Evolutionary conservation across 2,113 vertebrate species (phyloP), one percentile per base, ranked within the genome.

Genomic region (Oncorhynchus clarkii): DNA sequence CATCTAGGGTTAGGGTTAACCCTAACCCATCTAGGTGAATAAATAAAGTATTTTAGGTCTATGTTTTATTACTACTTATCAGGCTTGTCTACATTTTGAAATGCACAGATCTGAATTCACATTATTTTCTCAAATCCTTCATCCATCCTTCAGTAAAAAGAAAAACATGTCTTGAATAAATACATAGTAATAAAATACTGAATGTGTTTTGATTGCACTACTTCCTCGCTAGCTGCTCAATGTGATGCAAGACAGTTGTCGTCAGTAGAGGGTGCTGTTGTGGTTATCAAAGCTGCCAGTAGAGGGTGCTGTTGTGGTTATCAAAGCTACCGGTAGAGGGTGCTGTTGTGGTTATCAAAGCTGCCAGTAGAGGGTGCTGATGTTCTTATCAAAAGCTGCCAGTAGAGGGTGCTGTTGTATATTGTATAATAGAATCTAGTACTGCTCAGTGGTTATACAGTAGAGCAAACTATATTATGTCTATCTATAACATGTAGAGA

Each of bases 401-500:
- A 34, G 31, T 34, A 39, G 34, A 27, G 64, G 64, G 22, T 22
- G 26, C 34, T 39, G 34, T 39, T 39, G 20, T 9, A 24, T 20
- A 64, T 22, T 9, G 16, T 66, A 1, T 14, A 5, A 66, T 9
- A 12, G 0, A 66, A 27, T 64, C 2, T 64, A n/a, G 60, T 64
- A 3, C 16, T 64, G 60, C n/a, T 22, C 7, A 24, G 22, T 66
- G 64, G 22, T 20, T 66, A 27, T 70, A 13, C 5, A 45, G 1
- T 48, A 39, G 7, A 48, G 14, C 3, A 48, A 9, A 48, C 5
- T 48, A 11, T 70, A 8, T 22, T 12, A 24, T 66, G 8, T 13
- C n/a, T 77, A 90, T 26, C 80, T 87, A 90, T 11, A 87, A 78
- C 13, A 97, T 74, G 77, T 91, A 92, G n/a, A 99, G 87, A 12